These are phyloP conservation scores for Choloepus didactylus DNA, from an alignment of 2,797 vertebrate genomes.

Conservation along the genomic window DNA sequence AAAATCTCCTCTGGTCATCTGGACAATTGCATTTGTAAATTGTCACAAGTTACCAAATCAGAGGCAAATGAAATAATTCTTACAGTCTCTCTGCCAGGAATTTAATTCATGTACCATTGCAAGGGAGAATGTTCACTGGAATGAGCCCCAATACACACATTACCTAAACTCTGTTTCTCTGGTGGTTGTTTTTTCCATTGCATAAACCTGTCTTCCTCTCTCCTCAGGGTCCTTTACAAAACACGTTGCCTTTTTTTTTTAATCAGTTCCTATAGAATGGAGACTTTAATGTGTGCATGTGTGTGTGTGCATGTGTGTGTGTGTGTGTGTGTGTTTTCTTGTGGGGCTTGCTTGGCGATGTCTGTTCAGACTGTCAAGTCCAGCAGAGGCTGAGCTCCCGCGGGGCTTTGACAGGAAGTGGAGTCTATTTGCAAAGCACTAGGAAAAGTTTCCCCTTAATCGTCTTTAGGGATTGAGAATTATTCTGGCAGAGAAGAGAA, in stretches of 20 bases:
- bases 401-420: not conserved
- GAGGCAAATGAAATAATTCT: constrained; percentile 29
- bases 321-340: not conserved
- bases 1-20: not conserved
- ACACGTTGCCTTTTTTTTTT: not conserved
- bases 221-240: constrained; percentile 5
- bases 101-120: not conserved
- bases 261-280: not conserved
- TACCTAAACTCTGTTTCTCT: not conserved
- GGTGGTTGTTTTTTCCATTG: not conserved
- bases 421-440: not conserved
- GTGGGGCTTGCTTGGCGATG: not conserved
- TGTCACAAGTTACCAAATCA: not conserved
- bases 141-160: accelerated
- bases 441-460: not conserved
- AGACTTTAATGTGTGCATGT: not conserved
- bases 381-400: accelerated
- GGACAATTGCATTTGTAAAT: constrained; percentile 45
- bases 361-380: not conserved
- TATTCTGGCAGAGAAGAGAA: not conserved
- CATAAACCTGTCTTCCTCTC: not conserved
- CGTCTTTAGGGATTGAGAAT: not conserved
- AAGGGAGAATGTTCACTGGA: not conserved
- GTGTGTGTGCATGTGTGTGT: too few species aligned
- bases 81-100: not conserved